A percentile compares a stretch with the other conserved stretches of the same genome.
These are phyloP conservation scores for Micropterix aruncella DNA, from an alignment of 2,888 invertebrate species.

Conservation along the genomic window DNA sequence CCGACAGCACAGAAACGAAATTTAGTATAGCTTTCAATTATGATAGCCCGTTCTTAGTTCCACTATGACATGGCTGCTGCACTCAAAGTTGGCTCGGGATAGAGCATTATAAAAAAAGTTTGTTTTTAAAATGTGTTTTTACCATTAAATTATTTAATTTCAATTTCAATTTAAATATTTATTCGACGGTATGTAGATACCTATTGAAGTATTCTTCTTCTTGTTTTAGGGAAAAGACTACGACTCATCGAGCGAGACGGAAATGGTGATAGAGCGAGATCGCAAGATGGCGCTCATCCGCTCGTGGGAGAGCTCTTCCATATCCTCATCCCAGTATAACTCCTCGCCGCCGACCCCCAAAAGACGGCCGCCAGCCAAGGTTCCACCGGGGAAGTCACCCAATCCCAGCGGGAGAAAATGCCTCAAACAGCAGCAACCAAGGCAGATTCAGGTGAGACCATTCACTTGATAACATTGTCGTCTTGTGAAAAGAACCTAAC, in stretches of 20 bases:
- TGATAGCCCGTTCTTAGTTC: too few relatives aligned
- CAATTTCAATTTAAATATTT: too few relatives aligned
- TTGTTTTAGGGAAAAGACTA: conserved; percentile 62
- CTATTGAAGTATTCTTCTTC: too few relatives aligned
- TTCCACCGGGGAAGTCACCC: conserved; percentile 24
- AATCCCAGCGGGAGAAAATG: conserved; percentile 18
- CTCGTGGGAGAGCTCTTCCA: conserved; percentile 64
- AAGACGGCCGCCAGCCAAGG: conserved; percentile 20
- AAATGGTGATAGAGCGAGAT: conserved; percentile 52
- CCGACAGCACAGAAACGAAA: too few relatives aligned
- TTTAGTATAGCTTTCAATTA: too few relatives aligned
- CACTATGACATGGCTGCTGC: too few relatives aligned
- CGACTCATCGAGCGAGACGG: conserved; percentile 63
- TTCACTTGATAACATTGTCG: conserved; percentile 23
- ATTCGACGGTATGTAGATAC: too few relatives aligned
- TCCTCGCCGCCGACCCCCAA: conserved; percentile 22
- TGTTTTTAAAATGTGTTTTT: too few relatives aligned
- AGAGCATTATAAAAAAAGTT: too few relatives aligned
- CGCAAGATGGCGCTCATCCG: conserved; percentile 52
- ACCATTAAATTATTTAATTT: too few relatives aligned
- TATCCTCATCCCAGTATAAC: conserved; percentile 31
- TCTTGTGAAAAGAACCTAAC: too few relatives aligned
- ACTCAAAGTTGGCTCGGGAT: too few relatives aligned
- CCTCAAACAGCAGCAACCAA: conserved; percentile 20
- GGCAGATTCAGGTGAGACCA: conserved; percentile 24